Evolutionary conservation across 2,888 invertebrate genomes (phyloP), one percentile per base, ranked within the genome.

Genomic region (Malacosoma neustria): DNA sequence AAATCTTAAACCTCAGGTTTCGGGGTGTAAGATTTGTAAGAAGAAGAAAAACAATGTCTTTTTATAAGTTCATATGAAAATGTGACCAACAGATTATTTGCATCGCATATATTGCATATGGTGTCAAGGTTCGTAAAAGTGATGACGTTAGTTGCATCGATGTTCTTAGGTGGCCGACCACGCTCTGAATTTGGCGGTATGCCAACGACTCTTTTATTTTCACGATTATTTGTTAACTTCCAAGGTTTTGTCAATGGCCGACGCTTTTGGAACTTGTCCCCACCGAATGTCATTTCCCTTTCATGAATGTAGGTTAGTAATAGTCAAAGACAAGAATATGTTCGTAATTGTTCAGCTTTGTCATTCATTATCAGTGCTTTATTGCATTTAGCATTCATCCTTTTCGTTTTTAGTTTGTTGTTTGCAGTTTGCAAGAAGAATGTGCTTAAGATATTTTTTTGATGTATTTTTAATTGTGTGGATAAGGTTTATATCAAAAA

Each of bases 151-250:
- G 32, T 36, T 43, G 42, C 39, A 45, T 42, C 36, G 36, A 34
- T 33, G 43, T 47, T 43, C 48, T 43, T 34, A 39, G 41, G 36
- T 14, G 35, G 29, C 11, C 11, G 29, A 30, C 30, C 15, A 37
- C 43, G 38, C 36, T 40, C 33, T 43, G 37, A 42, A 42, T 7
- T 48, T 77, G 82, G 81, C 81, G 61, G 32, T n/a, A 29, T 57
- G 75, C 84, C 84, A 81, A 61, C 46, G 39, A 45, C 50, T 54
- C 61, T 58, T 64, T 57, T 65, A 51, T 67, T 70, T 71, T 72
- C 64, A 46, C 49, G 56, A 54, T 65, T 69, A 68, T 73, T 74
- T 74, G 75, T 76, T 76, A 77, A 74, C 71, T 70, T 71, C 60
- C 76, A 76, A 75, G 76, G 75, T 69, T 69, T 48, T 57, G 51